Conservation (phyloP, 2,888 invertebrate genomes). For the Cinara cedri region DNA sequence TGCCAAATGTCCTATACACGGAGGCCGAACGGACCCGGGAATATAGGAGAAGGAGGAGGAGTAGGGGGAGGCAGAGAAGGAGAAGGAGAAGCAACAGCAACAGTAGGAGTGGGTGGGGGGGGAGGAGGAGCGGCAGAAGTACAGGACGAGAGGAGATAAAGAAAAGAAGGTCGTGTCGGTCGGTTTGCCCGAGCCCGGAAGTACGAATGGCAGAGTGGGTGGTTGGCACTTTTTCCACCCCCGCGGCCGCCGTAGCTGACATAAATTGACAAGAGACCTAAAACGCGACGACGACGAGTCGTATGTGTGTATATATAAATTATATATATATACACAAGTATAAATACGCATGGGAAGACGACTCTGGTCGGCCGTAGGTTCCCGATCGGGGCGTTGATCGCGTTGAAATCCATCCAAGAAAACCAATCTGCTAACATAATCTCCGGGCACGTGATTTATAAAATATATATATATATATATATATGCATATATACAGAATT, state of each 20-base stretch:
- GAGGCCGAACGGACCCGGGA: neutral
- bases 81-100: too few relatives aligned
- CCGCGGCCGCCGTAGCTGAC: too few relatives aligned
- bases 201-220: neutral
- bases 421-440: neutral
- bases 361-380: neutral
- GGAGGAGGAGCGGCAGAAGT: too few relatives aligned
- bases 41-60: too few relatives aligned
- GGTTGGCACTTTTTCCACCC: conserved; percentile 11
- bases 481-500: neutral
- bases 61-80: too few relatives aligned
- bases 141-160: too few relatives aligned
- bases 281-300: neutral
- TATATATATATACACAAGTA: too few relatives aligned
- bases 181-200: conserved; percentile 1
- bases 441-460: neutral
- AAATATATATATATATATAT: too few relatives aligned
- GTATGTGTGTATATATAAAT: too few relatives aligned
- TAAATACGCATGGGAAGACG: too few relatives aligned
- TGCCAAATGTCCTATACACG: conserved; percentile 25
- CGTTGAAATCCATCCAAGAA: conserved; percentile 19
- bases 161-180: neutral
- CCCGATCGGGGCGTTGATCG: neutral
- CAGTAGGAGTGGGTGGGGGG: too few relatives aligned
- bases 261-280: conserved; percentile 18